Evolutionary conservation across 2,888 invertebrate species (phyloP).

Genomic region (Digitonthophagus gazella): DNA sequence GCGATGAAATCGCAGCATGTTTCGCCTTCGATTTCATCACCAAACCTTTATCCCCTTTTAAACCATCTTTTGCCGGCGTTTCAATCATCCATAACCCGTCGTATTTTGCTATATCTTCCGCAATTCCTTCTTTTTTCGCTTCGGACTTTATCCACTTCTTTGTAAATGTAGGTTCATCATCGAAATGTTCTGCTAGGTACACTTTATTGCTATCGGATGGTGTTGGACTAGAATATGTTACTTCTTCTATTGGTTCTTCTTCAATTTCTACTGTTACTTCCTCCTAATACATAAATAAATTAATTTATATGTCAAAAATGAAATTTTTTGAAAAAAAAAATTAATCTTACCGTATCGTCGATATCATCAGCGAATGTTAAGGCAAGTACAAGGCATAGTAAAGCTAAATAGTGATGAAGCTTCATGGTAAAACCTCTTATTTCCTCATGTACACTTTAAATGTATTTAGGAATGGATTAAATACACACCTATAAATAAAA

Average conservation of each 20-base stretch:
- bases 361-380: constrained; percentile 28
- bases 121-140: constrained; percentile 85
- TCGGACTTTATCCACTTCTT: constrained; percentile 84
- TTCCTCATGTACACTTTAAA: too few species aligned
- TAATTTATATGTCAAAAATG: not conserved
- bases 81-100: constrained; percentile 84
- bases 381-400: constrained; percentile 23
- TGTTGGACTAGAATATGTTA: constrained; percentile 71
- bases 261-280: constrained; percentile 44
- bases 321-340: not conserved
- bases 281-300: constrained; percentile 31
- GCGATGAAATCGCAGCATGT: constrained; percentile 89
- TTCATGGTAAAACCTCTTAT: constrained; percentile 19
- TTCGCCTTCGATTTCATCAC: constrained; percentile 93
- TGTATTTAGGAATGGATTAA: too few species aligned
- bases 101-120: constrained; percentile 91
- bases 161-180: constrained; percentile 68
- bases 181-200: constrained; percentile 85
- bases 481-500: too few species aligned
- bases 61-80: constrained; percentile 70
- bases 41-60: constrained; percentile 79
- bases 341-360: constrained; percentile 38
- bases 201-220: constrained; percentile 60
- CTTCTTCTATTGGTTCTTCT: constrained; percentile 46
- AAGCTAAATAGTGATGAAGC: constrained; percentile 18